Percentiles rank a stretch among this genome's conserved stretches.
These are phyloP conservation scores for Bufo gargarizans DNA, from an alignment of 2,113 vertebrate species.

Conservation along the genomic window DNA sequence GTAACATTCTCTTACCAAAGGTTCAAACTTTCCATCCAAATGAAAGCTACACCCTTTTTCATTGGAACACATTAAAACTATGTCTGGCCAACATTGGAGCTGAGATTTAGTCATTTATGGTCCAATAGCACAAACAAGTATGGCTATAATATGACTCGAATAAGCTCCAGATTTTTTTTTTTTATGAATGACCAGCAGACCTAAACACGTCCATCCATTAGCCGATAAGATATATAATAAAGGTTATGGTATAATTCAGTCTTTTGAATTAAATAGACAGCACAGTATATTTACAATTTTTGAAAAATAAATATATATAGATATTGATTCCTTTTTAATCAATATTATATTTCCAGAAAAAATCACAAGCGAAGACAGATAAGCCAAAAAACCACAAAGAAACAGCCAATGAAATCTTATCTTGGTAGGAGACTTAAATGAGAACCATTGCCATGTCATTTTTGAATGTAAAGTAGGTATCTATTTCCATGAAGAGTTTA, in stretches of 20 bases:
- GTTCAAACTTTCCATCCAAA: constrained; percentile 41
- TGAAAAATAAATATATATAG: too few relatives aligned
- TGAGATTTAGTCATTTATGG: constrained; percentile 18
- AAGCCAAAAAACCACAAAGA: too few relatives aligned
- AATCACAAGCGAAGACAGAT: too few relatives aligned
- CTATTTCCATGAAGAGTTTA: too few relatives aligned
- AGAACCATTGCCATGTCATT: too few relatives aligned
- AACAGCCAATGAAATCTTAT: too few relatives aligned
- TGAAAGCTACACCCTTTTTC: constrained; percentile 44
- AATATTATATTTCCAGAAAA: too few relatives aligned
- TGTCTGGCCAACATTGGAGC: constrained; percentile 38
- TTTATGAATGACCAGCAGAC: neutral
- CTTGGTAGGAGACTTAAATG: too few relatives aligned
- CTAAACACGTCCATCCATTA: neutral
- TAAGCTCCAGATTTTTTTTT: neutral
- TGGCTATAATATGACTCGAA: constrained; percentile 18
- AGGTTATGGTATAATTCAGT: neutral
- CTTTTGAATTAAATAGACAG: neutral
- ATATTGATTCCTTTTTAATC: too few relatives aligned
- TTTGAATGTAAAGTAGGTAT: too few relatives aligned
- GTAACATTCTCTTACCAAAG: constrained; percentile 22
- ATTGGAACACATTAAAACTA: constrained; percentile 30
- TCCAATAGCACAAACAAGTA: constrained; percentile 13
- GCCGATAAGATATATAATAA: neutral
- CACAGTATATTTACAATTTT: too few relatives aligned